A percentile compares a stretch with the other conserved stretches of the same genome.
phyloP scores from a whole-genome alignment of 2,113 vertebrate genomes.

The Petrocephalus microphthalmus region DNA sequence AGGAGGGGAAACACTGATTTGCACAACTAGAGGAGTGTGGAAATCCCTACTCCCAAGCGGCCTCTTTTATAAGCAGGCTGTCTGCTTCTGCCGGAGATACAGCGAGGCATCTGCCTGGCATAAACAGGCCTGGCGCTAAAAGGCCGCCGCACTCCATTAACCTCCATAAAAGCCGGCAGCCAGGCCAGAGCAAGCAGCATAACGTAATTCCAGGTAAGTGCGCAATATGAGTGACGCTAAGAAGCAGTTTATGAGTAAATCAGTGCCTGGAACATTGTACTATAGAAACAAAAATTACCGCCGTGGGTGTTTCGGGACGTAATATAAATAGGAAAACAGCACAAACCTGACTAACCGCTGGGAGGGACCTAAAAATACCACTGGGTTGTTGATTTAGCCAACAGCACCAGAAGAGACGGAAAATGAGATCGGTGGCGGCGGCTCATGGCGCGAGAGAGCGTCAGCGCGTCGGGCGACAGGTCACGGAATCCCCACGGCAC shows the following conservation, averaged over 20 bases:
- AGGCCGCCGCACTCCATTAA: not conserved
- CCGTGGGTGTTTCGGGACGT: not conserved
- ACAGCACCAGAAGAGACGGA: not conserved
- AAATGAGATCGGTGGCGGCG: not conserved
- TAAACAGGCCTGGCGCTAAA: not conserved
- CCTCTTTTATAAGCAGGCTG: not conserved
- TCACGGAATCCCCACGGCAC: not conserved
- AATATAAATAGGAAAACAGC: not conserved
- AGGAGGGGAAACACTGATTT: not conserved
- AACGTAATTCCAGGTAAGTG: not conserved
- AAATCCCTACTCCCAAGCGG: not conserved
- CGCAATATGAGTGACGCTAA: not conserved
- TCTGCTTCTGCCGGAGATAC: not conserved
- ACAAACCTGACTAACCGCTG: not conserved
- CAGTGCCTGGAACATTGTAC: not conserved
- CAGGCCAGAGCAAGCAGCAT: not conserved
- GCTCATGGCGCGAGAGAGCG: not conserved
- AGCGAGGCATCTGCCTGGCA: not conserved
- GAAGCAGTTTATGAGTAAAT: not conserved
- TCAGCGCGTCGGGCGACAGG: not conserved
- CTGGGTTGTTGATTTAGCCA: not conserved
- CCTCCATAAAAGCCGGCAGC: not conserved
- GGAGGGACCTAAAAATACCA: not conserved
- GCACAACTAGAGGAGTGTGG: not conserved
- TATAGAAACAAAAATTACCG: not conserved